Conservation (phyloP, 92 coral and sea anemone genomes). For the Epizoanthus scotinus region DNA sequence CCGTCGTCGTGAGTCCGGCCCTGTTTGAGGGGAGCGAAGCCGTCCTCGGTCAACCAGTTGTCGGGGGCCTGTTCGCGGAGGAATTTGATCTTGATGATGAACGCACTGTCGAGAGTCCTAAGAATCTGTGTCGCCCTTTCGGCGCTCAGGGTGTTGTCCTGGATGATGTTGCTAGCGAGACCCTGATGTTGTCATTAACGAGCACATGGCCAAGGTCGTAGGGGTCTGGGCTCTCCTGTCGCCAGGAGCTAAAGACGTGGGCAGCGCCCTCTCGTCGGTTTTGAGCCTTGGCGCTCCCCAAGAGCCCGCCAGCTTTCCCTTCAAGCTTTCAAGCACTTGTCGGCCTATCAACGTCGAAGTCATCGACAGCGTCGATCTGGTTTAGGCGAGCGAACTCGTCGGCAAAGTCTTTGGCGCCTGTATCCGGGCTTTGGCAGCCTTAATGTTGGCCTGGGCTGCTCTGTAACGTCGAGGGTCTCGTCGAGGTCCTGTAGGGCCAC, state of each 20-base stretch:
- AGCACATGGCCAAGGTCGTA: background rate
- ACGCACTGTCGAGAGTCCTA: too few relatives aligned
- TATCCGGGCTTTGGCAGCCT: background rate
- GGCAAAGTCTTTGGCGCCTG: background rate
- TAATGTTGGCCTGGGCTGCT: background rate
- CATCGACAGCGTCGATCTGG: background rate
- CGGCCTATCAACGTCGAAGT: background rate
- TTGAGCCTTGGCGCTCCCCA: background rate
- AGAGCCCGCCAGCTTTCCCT: conserved; percentile 1
- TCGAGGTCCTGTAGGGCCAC: background rate
- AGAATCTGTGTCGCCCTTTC: too few relatives aligned
- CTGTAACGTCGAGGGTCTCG: background rate
- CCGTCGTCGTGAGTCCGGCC: too few relatives aligned
- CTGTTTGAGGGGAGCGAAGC: too few relatives aligned
- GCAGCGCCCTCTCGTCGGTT: background rate
- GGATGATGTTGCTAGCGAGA: background rate
- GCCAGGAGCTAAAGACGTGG: too few relatives aligned
- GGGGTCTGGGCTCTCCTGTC: too few relatives aligned
- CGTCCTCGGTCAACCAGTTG: too few relatives aligned
- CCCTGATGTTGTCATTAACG: background rate
- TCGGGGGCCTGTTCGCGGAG: too few relatives aligned
- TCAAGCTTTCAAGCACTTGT: conserved; percentile 2
- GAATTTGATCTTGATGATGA: too few relatives aligned
- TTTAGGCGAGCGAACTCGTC: conserved; percentile 1
- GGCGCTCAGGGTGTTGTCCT: too few relatives aligned